A percentile compares a stretch with the other conserved stretches of the same genome.
Conservation (phyloP, 2,797 vertebrate genomes). For the Platalea minor region DNA sequence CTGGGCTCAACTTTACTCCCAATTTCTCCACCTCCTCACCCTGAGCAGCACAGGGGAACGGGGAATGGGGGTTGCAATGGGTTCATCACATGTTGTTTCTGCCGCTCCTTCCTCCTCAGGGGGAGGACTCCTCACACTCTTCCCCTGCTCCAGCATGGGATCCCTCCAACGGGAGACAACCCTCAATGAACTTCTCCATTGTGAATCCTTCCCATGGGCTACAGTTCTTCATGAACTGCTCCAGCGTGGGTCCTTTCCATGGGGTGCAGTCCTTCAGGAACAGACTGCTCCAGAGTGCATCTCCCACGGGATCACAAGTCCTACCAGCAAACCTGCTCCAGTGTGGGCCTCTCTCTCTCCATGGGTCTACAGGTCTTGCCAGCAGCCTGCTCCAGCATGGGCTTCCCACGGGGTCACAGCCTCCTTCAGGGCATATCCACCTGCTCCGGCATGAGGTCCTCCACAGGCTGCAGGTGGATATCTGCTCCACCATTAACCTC, state of each 20-base stretch:
- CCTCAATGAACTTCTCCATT: neutral
- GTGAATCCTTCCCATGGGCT: accelerated
- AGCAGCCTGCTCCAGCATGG: neutral
- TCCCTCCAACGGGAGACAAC: too few species aligned
- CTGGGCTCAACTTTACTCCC: neutral
- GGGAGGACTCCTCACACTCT: neutral
- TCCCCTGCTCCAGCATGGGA: too few species aligned
- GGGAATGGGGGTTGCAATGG: neutral
- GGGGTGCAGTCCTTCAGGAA: neutral
- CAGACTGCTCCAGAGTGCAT: neutral
- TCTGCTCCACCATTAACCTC: neutral
- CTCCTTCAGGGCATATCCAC: neutral
- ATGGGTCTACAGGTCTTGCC: neutral
- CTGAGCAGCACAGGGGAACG: neutral
- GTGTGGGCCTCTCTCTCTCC: neutral
- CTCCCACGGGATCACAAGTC: neutral
- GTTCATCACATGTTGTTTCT: neutral
- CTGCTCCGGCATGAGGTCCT: neutral
- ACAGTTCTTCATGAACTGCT: neutral
- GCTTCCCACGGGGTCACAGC: neutral
- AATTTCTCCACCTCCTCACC: neutral
- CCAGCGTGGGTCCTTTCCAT: accelerated
- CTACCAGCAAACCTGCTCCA: neutral
- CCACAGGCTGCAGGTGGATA: accelerated
- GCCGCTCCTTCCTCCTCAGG: neutral